Conservation (phyloP, 2,888 invertebrate species). For the Heliconius ethilla region DNA sequence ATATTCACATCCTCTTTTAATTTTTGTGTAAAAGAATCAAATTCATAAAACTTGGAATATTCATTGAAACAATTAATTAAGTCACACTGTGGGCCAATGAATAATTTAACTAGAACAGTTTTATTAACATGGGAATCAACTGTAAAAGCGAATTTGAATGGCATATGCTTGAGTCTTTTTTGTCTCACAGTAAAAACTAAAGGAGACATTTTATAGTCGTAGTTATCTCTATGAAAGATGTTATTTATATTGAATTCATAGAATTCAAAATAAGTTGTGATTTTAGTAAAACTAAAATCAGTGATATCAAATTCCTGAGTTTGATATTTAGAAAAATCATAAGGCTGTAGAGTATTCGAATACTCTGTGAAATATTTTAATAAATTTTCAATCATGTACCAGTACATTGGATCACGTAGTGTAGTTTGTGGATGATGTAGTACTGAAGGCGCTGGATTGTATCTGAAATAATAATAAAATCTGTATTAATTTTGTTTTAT, state of each 20-base stretch:
- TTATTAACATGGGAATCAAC: constrained; percentile 56
- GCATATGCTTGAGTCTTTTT: constrained; percentile 63
- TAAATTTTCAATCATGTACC: constrained; percentile 62
- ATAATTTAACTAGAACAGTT: constrained; percentile 62
- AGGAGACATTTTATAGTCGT: constrained; percentile 46
- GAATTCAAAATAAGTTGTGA: constrained; percentile 65
- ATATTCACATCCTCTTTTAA: constrained; percentile 62
- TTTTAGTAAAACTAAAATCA: constrained; percentile 55
- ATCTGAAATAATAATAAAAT: constrained; percentile 56
- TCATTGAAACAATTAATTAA: constrained; percentile 58
- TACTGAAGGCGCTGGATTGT: constrained; percentile 70
- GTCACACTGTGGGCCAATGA: constrained; percentile 67
- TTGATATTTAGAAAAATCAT: constrained; percentile 59
- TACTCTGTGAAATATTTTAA: constrained; percentile 66
- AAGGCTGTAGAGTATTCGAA: constrained; percentile 58
- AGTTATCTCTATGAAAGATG: constrained; percentile 51
- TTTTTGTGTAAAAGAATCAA: constrained; percentile 59
- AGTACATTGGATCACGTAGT: constrained; percentile 68
- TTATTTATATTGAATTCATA: constrained; percentile 63
- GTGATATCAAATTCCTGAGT: constrained; percentile 58
- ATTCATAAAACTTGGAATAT: constrained; percentile 63
- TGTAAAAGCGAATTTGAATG: constrained; percentile 62
- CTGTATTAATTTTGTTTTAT: neutral
- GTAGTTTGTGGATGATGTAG: constrained; percentile 72
- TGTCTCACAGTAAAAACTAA: constrained; percentile 60